phyloP scores from a whole-genome alignment of 37 sponge, comb jelly and placozoan genomes.

The Haliclona indistincta region DNA sequence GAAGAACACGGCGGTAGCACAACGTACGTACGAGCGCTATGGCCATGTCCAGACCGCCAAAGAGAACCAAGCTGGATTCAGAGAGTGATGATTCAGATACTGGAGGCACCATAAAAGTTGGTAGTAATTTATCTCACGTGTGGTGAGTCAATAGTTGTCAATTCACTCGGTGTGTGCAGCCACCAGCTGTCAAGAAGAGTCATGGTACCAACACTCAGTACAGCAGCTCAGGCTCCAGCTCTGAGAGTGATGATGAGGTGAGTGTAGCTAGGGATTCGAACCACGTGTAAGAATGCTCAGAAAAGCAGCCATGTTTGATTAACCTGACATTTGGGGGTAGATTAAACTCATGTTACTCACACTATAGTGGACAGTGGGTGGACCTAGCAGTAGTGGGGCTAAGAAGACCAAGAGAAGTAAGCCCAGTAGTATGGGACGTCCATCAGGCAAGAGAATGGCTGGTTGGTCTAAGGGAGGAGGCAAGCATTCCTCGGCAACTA shows the following conservation, averaged over 20 bases:
- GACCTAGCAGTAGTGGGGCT: constrained; percentile 1
- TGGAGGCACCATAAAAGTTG: constrained; percentile 55
- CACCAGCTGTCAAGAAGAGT: constrained; percentile 25
- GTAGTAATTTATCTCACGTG: background rate
- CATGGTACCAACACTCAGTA: constrained; percentile 39
- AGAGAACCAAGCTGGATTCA: constrained; percentile 58
- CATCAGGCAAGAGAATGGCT: no score
- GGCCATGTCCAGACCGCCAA: constrained; percentile 40
- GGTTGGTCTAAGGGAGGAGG: background rate
- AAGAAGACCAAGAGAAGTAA: constrained; percentile 14
- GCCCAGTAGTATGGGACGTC: no score
- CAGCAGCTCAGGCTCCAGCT: constrained; percentile 79
- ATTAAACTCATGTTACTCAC: no score
- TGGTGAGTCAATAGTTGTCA: background rate
- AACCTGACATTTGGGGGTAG: no score
- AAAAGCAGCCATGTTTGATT: no score
- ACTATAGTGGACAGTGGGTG: constrained; percentile 28
- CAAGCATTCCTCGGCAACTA: background rate
- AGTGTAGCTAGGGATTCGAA: no score
- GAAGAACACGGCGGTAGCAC: no score
- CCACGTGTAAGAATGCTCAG: no score
- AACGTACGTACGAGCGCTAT: background rate
- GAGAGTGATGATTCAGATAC: constrained; percentile 79
- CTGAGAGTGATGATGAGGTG: constrained; percentile 88
- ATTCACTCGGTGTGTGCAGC: background rate